Evolutionary conservation across 2,113 vertebrate species (phyloP), one percentile per base, ranked within the genome.

Genomic region (Pomatostomus ruficeps): DNA sequence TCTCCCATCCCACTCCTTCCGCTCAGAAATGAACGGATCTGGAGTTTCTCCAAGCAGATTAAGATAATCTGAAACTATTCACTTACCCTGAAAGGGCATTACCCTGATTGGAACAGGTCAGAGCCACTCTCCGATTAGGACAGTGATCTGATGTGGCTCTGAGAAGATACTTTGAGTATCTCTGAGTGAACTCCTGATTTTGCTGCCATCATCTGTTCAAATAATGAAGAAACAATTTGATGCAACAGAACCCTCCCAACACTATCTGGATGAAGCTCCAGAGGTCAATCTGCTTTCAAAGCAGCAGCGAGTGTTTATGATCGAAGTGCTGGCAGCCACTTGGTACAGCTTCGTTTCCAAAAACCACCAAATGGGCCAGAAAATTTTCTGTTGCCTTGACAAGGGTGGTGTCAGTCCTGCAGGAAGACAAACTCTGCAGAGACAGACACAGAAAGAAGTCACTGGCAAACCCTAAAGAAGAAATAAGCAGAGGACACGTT

Each of bases 201-300:
- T 95, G 95, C 93, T 95, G 94, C 94, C 93, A 95, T 96, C 94
- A 85, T 85, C 94, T 94, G 88, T 93, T 76, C 93, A 91, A 88
- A 92, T 70, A 82, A 81, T 2, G 68, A 82, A 91, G 85, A 89
- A 62, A 87, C 42, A 2, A 66, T 82, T 42, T 35, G 74, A 68
- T 1, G 2, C 10, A 31, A 0, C 5, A 80, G 58, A 85, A 68
- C 33, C 66, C 45, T 49, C 52, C 72, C 18, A 36, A 42, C 68
- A 82, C 82, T 45, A 87, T 78, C 52, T 52, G 35, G 51, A 71
- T 46, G 55, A 91, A 88, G 71, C 58, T 61, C 63, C 57, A 38
- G 70, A 81, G 62, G 38, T 38, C 71, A 76, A 86, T 45, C 62
- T 3, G 12, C 81, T 68, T 52, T 55, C 55, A 29, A n/a, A 77